Percentiles rank a stretch among this genome's conserved stretches.
Conservation (phyloP, 2,888 invertebrate genomes). For the Clepsis dumicolana region DNA sequence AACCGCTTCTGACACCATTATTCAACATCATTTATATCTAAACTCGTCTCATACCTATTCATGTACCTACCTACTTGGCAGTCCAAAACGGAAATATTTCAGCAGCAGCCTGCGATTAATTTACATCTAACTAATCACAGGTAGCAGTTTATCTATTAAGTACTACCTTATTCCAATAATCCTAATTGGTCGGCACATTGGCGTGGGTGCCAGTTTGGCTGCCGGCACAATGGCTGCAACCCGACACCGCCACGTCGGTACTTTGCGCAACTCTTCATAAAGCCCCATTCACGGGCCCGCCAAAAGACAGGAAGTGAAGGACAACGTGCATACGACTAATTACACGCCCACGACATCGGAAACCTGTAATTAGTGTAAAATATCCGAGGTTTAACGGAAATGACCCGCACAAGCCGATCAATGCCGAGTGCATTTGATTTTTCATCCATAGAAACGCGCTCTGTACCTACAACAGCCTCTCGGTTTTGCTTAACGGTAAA, state of each 20-base stretch:
- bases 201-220: slow-evolving; percentile 74
- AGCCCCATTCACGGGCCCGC: slow-evolving; percentile 63
- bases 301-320: slow-evolving; percentile 84
- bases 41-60: no score
- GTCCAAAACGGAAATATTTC: no score
- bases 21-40: no score
- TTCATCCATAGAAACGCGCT: neutral
- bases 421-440: slow-evolving; percentile 11
- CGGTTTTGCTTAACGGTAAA: neutral
- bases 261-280: slow-evolving; percentile 66
- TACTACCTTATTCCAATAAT: neutral
- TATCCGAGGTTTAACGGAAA: slow-evolving; percentile 75
- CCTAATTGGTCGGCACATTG: neutral
- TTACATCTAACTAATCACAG: no score
- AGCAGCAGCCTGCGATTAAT: no score
- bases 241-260: slow-evolving; percentile 72
- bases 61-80: no score
- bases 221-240: slow-evolving; percentile 70
- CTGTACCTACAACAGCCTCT: neutral
- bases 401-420: slow-evolving; percentile 48
- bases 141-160: neutral
- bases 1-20: no score
- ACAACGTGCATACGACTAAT: slow-evolving; percentile 80
- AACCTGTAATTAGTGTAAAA: slow-evolving; percentile 84
- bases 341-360: slow-evolving; percentile 82